phyloP scores from a whole-genome alignment of 2,888 invertebrate genomes.

The Drosophila maculinotata region DNA sequence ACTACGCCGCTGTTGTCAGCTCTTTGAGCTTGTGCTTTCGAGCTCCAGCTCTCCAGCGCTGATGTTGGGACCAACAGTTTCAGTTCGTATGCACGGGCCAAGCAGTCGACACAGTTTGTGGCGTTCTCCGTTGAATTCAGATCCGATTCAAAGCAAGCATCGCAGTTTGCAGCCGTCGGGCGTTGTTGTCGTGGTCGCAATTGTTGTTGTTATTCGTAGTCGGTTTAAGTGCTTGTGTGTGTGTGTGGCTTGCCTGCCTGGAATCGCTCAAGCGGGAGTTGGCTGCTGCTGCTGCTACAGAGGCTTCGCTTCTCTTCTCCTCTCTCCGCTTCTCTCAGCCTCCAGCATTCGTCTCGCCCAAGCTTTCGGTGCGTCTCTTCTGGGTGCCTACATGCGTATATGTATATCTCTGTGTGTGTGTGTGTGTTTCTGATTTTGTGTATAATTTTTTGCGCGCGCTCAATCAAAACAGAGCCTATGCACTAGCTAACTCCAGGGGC shows the following conservation, averaged over 20 bases:
- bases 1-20: conserved; percentile 25
- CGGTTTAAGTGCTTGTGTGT: conserved; percentile 20
- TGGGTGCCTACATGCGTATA: conserved; percentile 43
- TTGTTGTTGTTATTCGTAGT: conserved; percentile 26
- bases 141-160: conserved; percentile 48
- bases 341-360: conserved; percentile 49
- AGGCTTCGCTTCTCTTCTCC: conserved; percentile 28
- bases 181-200: conserved; percentile 62
- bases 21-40: conserved; percentile 51
- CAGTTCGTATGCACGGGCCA: conserved; percentile 69
- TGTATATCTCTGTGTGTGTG: conserved; percentile 33
- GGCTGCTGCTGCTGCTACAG: conserved; percentile 41
- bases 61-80: conserved; percentile 49
- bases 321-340: conserved; percentile 31
- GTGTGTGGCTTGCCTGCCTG: conserved; percentile 50
- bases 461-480: conserved; percentile 71
- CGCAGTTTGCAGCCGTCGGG: conserved; percentile 57
- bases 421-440: conserved; percentile 67
- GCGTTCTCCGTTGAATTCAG: conserved; percentile 24
- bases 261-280: conserved; percentile 68
- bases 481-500: conserved; percentile 26
- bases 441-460: conserved; percentile 80
- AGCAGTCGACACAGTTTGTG: conserved; percentile 60
- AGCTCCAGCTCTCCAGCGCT: conserved; percentile 58
- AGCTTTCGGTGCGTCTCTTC: conserved; percentile 68